A percentile compares a stretch with the other conserved stretches of the same genome.
phyloP scores from a whole-genome alignment of 2,113 vertebrate species.

The Chelonoidis abingdonii region DNA sequence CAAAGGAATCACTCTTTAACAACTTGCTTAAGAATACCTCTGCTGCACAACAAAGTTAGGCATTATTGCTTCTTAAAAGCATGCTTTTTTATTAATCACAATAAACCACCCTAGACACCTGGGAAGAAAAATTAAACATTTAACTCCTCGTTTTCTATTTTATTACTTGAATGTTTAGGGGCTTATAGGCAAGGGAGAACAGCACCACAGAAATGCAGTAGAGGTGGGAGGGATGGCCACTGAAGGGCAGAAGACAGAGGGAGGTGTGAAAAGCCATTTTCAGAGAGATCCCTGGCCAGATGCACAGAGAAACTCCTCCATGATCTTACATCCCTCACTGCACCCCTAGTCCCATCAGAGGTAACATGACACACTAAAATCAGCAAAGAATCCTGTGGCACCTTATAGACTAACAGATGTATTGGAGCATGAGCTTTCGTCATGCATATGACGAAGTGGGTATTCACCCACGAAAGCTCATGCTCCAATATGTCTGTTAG shows the following conservation, averaged over 20 bases:
- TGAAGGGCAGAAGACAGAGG: not conserved
- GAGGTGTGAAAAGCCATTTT: not conserved
- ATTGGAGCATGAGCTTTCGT: too few relatives aligned
- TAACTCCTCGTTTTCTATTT: not conserved
- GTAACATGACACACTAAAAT: not conserved
- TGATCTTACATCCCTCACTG: not conserved
- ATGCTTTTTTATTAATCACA: not conserved
- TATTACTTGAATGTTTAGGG: not conserved
- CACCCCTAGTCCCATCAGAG: not conserved
- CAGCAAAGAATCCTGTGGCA: too few relatives aligned
- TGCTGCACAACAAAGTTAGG: constrained; percentile 57
- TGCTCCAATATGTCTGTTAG: too few relatives aligned
- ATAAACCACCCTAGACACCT: constrained; percentile 51
- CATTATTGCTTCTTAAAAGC: constrained; percentile 17
- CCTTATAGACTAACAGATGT: too few relatives aligned
- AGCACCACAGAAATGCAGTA: not conserved
- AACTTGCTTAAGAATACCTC: constrained; percentile 58
- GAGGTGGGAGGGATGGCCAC: not conserved
- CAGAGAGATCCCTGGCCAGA: not conserved
- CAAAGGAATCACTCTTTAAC: constrained; percentile 73
- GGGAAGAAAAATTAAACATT: constrained; percentile 14
- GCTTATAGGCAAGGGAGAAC: not conserved
- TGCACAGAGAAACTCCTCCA: not conserved
- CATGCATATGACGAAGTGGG: too few relatives aligned
- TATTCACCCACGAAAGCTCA: too few relatives aligned